Base-by-base conservation (phyloP, 2,797 vertebrate species). In the Pseudochromis fuscus region DNA sequence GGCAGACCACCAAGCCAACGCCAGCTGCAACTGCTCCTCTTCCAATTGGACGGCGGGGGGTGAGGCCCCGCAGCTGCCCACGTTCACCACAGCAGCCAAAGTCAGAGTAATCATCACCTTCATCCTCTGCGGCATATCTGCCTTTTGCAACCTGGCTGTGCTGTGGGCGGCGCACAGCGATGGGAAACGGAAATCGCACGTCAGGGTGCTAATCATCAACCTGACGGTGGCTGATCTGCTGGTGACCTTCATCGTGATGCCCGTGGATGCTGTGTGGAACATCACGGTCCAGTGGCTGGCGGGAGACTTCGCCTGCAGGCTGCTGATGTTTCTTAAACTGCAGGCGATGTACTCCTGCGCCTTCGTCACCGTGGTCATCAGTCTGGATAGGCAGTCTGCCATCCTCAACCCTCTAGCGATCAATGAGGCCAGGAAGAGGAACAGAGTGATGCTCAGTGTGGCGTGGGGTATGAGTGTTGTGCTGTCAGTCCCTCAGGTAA, bases 271-370 rank as follows among this genome's bases (percentile, higher is more conserved):
- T 0, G 81, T 90, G 67, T 96, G 96, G 96, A 96, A 96, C 86
- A 90, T 96, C 84, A 96, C 95, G 0, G 91, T 97, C 60, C 95
- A 97, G 81, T 97, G 96, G 96, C 88, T 94, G 2, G 96, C 94
- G 0, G 93, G 95, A 0, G 94, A 97, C 50, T 77, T 91, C 25
- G 90, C 93, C 80, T 96, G 95, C 88, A 91, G 94, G 72, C 82
- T 95, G 7, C 91, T 96, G 59, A 96, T 96, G 94, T 96, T 96
- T 88, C 93, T 96, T 9, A 96, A 96, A 85, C 93, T 96, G 67
- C 92, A 95, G 86, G 95, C 96, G 5, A 95, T 95, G 95, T 95
- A 96, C 25, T 96, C 95, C 3, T 94, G 95, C 0, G 95, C 96
- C 21, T 97, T 97, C 6, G 90, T 97, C 87, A 95, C 96, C 0